Evolutionary conservation across 2,113 vertebrate species (phyloP).

Genomic region (Apaloderma vittatum): DNA sequence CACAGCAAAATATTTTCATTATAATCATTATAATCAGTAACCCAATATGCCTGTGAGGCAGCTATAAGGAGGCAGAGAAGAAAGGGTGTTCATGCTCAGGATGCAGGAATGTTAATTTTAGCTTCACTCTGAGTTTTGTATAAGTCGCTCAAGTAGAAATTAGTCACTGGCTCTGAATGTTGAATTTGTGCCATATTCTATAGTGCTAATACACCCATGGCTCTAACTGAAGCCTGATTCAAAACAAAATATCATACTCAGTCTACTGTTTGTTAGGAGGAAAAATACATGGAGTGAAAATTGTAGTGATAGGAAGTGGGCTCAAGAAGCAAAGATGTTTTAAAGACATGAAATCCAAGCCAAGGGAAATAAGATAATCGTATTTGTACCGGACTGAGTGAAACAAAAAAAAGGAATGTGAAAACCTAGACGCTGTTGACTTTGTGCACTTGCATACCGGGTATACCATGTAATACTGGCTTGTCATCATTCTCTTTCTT

Average conservation of each 20-base stretch:
- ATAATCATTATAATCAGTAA: not conserved
- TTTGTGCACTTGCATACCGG: slow-evolving; percentile 63
- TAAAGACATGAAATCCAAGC: slow-evolving; percentile 35
- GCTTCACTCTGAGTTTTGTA: not conserved
- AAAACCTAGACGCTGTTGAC: slow-evolving; percentile 43
- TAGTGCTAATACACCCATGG: not conserved
- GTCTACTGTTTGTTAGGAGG: not conserved
- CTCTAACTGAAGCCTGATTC: not conserved
- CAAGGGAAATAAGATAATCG: slow-evolving; percentile 54
- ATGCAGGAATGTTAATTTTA: not conserved
- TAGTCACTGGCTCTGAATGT: not conserved
- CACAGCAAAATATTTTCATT: no score
- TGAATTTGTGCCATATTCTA: not conserved
- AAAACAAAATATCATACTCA: not conserved
- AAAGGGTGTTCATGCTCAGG: not conserved
- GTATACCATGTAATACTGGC: slow-evolving; percentile 63
- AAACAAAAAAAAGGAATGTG: slow-evolving; percentile 15
- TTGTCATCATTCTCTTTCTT: slow-evolving; percentile 77
- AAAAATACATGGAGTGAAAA: slow-evolving; percentile 9
- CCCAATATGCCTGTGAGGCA: not conserved
- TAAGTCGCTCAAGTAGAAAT: not conserved
- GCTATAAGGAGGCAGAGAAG: not conserved
- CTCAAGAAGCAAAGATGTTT: slow-evolving; percentile 24
- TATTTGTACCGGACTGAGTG: not conserved
- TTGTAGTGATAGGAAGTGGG: not conserved